Evolutionary conservation across 2,113 vertebrate genomes (phyloP), one percentile per base, ranked within the genome.

Genomic region (Kryptolebias marmoratus): DNA sequence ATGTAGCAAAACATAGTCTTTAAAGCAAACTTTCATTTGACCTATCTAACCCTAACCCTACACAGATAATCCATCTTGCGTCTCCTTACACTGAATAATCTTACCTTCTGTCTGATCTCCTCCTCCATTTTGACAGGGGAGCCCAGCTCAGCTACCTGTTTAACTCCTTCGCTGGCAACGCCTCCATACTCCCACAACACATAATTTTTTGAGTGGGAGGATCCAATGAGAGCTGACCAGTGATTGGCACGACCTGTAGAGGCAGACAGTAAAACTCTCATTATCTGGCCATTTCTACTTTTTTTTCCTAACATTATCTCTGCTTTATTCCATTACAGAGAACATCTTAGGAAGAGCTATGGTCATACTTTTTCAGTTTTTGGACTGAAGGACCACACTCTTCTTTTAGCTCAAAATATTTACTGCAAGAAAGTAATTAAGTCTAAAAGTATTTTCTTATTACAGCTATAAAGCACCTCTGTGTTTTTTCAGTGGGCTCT

Each of bases 81-180:
- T 52, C 45, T 56, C 11, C 7, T 39, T 5, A 5, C 11, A 10
- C 1, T n/a, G 10, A 11, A 30, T 14, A 53, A 45, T 22, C 93
- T 86, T 95, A 99, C 98, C 92, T 98, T 97, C 65, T 98, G 96
- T 42, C 98, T 95, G 88, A 99, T 99, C 93, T 99, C 98, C 93
- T 99, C 98, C 83, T 99, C 98, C 98, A 98, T 99, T 92, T 98
- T 98, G 42, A 99, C 96, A 0, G 98, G 97, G 8, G 97, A 99
- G 1, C 98, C 98, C 90, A 99, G 64, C 76, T 99, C 97, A 36
- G 98, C 97, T 0, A 99, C 95, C 83, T 98, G 96, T 28, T 96
- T 98, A 62, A 99, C 97, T 0, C 98, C 98, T 2, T 98, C 96
- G 0, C 97, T 99, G 5, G 98, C 87, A 0, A 95, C 94, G 4